phyloP scores from a whole-genome alignment of 2,113 vertebrate genomes.

The Prunella fulvescens region DNA sequence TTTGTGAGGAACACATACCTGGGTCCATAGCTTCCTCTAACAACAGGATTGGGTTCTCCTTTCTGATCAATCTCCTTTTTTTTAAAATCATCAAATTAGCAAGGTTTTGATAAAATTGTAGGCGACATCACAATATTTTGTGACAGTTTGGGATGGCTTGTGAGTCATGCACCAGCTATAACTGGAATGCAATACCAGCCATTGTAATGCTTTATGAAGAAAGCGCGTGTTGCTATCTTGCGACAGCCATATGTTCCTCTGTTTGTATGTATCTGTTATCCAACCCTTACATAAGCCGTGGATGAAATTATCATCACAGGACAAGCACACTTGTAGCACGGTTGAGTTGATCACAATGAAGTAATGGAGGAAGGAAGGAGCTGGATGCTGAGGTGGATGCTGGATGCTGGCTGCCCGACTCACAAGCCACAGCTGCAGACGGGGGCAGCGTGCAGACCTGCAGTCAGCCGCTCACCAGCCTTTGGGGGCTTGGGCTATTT shows the following conservation, averaged over 20 bases:
- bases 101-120: neutral
- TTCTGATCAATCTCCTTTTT: neutral
- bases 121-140: neutral
- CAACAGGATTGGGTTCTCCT: neutral
- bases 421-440: neutral
- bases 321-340: neutral
- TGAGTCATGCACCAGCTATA: neutral
- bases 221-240: neutral
- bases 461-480: neutral
- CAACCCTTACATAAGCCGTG: constrained; percentile 29
- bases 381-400: neutral
- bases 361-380: neutral
- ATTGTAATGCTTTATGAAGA: neutral
- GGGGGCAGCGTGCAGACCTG: neutral
- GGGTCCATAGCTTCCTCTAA: neutral
- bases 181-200: neutral
- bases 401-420: accelerated
- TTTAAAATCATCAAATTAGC: neutral
- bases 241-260: neutral
- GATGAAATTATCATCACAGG: constrained; percentile 16
- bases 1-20: neutral
- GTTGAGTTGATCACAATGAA: neutral
- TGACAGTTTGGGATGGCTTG: neutral
- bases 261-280: neutral
- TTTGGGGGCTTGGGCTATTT: accelerated